Evolutionary conservation across 2,797 vertebrate genomes (phyloP).

Genomic region (Arremon aurantiirostris): DNA sequence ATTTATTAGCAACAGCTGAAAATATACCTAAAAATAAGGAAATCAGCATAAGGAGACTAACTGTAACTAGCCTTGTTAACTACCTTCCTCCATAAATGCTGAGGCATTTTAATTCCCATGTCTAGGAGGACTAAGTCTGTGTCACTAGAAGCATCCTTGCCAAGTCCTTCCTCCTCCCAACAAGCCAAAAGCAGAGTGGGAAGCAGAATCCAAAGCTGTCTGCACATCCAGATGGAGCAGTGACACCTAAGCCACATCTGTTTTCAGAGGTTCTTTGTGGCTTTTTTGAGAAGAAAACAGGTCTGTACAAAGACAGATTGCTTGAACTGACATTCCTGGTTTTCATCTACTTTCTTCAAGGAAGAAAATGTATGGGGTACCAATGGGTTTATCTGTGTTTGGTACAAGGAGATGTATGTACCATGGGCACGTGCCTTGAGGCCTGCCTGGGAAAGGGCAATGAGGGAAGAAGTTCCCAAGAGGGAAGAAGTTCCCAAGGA

Average conservation of each 20-base stretch:
- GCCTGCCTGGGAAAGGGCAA: neutral
- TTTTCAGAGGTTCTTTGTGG: neutral
- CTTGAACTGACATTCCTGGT: neutral
- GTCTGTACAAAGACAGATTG: neutral
- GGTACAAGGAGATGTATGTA: rapidly evolving
- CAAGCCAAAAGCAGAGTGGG: neutral
- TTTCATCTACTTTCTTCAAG: neutral
- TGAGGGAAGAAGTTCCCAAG: neutral
- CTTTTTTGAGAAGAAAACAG: neutral
- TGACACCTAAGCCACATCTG: neutral
- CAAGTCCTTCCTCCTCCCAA: neutral
- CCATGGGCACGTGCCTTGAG: rapidly evolving
- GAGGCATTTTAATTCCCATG: neutral
- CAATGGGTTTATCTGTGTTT: neutral
- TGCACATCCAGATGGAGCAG: neutral
- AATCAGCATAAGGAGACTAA: neutral
- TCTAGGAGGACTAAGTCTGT: neutral
- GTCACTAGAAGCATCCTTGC: neutral
- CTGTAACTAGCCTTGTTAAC: neutral
- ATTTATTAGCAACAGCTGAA: slow-evolving; percentile 9
- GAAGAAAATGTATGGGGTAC: neutral
- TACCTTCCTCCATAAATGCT: neutral
- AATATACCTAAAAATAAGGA: neutral
- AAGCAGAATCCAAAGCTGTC: neutral
- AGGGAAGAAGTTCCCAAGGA: neutral